These are phyloP conservation scores for Nasonia longicornis DNA, from an alignment of 1,140 invertebrate genomes.

Conservation along the genomic window DNA sequence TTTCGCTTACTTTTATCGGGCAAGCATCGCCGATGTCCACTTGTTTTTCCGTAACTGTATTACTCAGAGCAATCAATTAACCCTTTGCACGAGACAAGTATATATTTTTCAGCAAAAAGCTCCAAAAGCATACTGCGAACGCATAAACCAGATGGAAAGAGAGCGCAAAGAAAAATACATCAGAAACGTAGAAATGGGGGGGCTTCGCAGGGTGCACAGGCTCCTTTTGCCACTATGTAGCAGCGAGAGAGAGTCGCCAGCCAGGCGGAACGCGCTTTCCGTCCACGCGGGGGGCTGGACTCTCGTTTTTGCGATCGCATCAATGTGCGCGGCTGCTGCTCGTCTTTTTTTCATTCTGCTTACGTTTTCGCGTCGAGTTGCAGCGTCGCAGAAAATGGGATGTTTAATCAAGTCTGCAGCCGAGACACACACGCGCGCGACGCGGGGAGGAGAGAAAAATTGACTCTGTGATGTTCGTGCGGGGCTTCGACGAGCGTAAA, in stretches of 20 bases:
- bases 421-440: too few relatives aligned
- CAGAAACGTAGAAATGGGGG: background rate
- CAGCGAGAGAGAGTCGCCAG: conserved; percentile 13
- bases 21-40: background rate
- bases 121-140: background rate
- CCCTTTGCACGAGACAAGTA: too few relatives aligned
- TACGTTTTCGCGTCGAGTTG: conserved; percentile 7
- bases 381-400: conserved; percentile 13
- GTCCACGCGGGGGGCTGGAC: background rate
- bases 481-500: background rate
- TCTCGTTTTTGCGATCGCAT: conserved; percentile 14
- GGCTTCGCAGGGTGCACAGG: background rate
- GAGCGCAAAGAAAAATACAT: background rate
- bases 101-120: too few relatives aligned
- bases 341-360: conserved; percentile 29
- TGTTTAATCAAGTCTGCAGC: conserved; percentile 20
- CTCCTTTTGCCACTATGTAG: background rate
- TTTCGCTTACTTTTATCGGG: background rate
- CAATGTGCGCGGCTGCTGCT: background rate
- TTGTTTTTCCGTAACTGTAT: too few relatives aligned
- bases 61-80: too few relatives aligned
- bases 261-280: conserved; percentile 19
- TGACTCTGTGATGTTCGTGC: background rate
- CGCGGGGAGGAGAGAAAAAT: background rate
- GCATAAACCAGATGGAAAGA: background rate